Evolutionary conservation across 2,113 vertebrate genomes (phyloP).

Genomic region (Thalassarche chlororhynchos): DNA sequence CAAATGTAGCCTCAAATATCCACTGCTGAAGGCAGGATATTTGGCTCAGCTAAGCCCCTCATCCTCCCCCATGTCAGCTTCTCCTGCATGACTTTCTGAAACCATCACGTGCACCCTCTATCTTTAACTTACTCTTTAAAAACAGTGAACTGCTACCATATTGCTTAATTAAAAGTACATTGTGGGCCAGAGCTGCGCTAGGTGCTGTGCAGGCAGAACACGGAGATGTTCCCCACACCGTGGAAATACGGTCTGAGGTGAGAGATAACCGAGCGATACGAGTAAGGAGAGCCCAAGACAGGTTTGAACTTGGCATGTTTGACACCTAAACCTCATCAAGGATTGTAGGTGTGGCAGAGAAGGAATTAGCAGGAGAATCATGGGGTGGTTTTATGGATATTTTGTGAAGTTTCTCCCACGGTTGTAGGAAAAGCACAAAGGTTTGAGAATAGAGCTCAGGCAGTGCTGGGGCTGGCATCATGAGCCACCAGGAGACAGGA

Average conservation of each 20-base stretch:
- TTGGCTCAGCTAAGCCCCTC: neutral
- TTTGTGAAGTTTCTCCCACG: neutral
- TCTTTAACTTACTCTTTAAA: neutral
- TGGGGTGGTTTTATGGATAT: neutral
- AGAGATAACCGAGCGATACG: neutral
- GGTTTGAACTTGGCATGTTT: neutral
- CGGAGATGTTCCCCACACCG: accelerated
- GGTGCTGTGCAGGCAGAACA: neutral
- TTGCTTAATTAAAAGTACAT: neutral
- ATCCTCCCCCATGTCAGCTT: neutral
- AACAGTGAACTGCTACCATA: neutral
- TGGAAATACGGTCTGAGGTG: neutral
- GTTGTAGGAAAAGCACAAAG: neutral
- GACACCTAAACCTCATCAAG: neutral
- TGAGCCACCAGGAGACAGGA: accelerated
- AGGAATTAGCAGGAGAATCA: neutral
- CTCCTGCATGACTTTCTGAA: neutral
- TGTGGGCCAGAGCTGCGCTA: neutral
- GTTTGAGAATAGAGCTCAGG: neutral
- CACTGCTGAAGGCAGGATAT: neutral
- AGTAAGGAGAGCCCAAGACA: neutral
- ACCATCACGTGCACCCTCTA: accelerated
- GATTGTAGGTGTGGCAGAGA: conserved; percentile 1
- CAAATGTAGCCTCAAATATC: conserved; percentile 30
- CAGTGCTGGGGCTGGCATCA: neutral